Evolutionary conservation across 1,140 invertebrate genomes (phyloP), one percentile per base, ranked within the genome.

Genomic region (Tenebrio molitor): DNA sequence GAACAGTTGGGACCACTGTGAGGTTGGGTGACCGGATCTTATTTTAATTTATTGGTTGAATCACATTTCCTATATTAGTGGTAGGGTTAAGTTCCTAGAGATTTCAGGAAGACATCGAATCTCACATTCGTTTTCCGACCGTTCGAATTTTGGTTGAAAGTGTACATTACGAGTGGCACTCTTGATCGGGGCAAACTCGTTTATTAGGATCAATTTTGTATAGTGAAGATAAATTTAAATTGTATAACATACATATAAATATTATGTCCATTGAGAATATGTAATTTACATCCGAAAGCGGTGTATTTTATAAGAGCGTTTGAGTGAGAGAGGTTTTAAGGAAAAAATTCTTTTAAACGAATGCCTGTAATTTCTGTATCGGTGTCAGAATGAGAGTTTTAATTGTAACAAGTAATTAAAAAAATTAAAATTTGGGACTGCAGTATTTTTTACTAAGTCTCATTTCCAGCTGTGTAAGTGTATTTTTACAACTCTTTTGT

Each of bases 321-420:
- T 77, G 77, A 71, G 65, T 63, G 65, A 69, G 50, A 42, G 69
- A 39, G 58, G 62, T 62, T 50, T 73, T 70, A 42, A 36, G 41
- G 53, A 25, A 36, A 64, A n/a, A 23, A 66, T 69, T 46, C 65
- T 74, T 74, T 74, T 46, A 64, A 50, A 46, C 44, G 70, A 50
- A 74, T 74, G 74, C 74, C 72, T 75, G 73, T 46, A 77, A 76
- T 78, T 76, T 74, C 74, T 77, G 74, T 78, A 73, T 79, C 77
- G 80, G 79, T 82, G 81, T 82, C 77, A 80, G 81, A 81, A 78
- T 81, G 81, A 78, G 78, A 82, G 78, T 70, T 80, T 78, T 78
- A 77, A 77, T 73, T 78, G 77, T 80, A 79, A 78, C 65, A 80
- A 72, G 62, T 76, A 74, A 76, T 74, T 72, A 77, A 69, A 74